These are phyloP conservation scores for Oscheius sp. DNA, from an alignment of 2,888 invertebrate species.

Conservation along the genomic window DNA sequence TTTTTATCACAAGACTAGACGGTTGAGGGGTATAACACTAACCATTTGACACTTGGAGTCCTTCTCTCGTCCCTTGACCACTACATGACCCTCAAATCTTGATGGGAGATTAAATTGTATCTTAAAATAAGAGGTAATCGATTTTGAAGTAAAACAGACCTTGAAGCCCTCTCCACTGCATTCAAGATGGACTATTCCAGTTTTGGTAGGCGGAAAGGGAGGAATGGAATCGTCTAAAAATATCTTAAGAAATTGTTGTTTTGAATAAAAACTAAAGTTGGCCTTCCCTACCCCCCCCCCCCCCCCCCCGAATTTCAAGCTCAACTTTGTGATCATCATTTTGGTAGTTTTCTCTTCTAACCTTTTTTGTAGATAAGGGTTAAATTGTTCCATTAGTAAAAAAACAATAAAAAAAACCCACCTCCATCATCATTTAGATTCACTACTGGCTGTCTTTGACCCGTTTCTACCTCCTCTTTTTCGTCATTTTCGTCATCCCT, in stretches of 20 bases:
- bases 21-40: neutral
- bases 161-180: conserved; percentile 47
- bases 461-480: neutral
- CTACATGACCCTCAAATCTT: conserved; percentile 43
- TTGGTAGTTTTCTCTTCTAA: neutral
- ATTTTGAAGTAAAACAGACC: conserved; percentile 1
- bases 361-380: no score
- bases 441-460: neutral
- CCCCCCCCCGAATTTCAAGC: no score
- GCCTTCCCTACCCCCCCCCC: no score
- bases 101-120: conserved; percentile 40
- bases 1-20: neutral
- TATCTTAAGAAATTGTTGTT: no score
- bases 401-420: no score
- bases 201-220: neutral
- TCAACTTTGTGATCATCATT: neutral
- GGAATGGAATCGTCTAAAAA: conserved; percentile 11
- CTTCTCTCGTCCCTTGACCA: conserved; percentile 52
- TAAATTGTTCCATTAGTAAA: no score
- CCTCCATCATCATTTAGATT: neutral
- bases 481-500: neutral
- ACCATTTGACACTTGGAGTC: conserved; percentile 47
- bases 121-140: neutral
- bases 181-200: conserved; percentile 31
- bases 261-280: no score